phyloP scores from a whole-genome alignment of 2,113 vertebrate species.

The Aegypius monachus region DNA sequence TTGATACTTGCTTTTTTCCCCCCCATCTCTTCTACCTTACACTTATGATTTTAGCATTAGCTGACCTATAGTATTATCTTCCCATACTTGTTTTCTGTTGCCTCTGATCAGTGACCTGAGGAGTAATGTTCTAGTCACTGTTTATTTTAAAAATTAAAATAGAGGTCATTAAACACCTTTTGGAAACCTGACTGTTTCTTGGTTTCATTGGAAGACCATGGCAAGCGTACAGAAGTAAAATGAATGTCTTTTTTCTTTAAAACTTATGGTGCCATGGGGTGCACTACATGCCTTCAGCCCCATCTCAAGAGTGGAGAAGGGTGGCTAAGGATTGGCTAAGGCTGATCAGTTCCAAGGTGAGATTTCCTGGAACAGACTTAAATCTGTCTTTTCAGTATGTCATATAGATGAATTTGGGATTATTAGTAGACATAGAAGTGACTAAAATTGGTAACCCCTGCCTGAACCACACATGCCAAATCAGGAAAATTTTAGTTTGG shows the following conservation, averaged over 20 bases:
- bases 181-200: background rate
- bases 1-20: background rate
- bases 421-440: background rate
- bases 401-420: background rate
- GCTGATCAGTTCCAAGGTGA: background rate
- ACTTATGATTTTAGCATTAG: background rate
- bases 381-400: background rate
- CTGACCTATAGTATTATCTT: background rate
- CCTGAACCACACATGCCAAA: background rate
- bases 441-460: background rate
- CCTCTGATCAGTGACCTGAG: background rate
- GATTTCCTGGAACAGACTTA: background rate
- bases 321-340: background rate
- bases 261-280: rapidly evolving
- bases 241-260: background rate
- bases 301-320: background rate
- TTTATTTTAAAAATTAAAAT: background rate
- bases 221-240: background rate
- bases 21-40: background rate
- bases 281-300: background rate
- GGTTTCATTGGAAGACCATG: background rate
- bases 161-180: background rate
- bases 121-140: background rate
- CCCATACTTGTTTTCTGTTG: background rate
- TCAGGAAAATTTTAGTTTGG: background rate